phyloP scores from a whole-genome alignment of 2,113 vertebrate genomes.

The Dissostichus mawsoni region DNA sequence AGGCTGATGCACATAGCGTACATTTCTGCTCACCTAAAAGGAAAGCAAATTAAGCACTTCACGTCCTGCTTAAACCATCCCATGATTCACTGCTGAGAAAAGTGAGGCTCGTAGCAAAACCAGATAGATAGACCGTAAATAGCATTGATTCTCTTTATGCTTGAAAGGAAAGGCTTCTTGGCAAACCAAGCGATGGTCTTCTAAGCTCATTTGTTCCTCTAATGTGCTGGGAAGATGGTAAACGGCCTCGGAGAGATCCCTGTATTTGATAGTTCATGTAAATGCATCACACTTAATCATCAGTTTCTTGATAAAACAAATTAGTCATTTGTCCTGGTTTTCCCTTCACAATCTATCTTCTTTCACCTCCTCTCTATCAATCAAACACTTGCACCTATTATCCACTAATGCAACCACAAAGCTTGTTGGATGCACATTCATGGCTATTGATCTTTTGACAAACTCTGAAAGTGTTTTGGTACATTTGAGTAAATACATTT shows the following conservation, averaged over 20 bases:
- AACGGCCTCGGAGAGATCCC: conserved; percentile 5
- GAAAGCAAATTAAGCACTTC: conserved; percentile 49
- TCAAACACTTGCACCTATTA: background rate
- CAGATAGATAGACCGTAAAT: conserved; percentile 33
- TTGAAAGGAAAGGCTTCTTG: conserved; percentile 22
- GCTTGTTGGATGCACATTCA: background rate
- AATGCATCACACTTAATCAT: conserved; percentile 20
- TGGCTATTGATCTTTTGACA: background rate
- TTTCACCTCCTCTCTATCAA: background rate
- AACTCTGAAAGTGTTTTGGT: background rate
- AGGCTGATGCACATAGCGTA: conserved; percentile 9
- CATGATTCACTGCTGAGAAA: conserved; percentile 26
- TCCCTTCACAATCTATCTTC: background rate
- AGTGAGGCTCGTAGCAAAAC: conserved; percentile 7
- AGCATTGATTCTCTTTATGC: conserved; percentile 43
- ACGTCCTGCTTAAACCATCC: conserved; percentile 7
- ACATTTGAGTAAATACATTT: background rate
- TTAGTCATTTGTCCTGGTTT: background rate
- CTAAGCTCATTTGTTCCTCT: conserved; percentile 53
- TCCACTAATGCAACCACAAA: background rate
- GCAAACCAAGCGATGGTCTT: conserved; percentile 23
- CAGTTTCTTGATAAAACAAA: conserved; percentile 19
- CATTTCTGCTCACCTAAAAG: conserved; percentile 39
- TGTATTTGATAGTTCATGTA: conserved; percentile 27
- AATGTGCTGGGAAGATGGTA: conserved; percentile 36